Base-by-base conservation (phyloP, 2,797 vertebrate genomes). In the Notolabrus celidotus region DNA sequence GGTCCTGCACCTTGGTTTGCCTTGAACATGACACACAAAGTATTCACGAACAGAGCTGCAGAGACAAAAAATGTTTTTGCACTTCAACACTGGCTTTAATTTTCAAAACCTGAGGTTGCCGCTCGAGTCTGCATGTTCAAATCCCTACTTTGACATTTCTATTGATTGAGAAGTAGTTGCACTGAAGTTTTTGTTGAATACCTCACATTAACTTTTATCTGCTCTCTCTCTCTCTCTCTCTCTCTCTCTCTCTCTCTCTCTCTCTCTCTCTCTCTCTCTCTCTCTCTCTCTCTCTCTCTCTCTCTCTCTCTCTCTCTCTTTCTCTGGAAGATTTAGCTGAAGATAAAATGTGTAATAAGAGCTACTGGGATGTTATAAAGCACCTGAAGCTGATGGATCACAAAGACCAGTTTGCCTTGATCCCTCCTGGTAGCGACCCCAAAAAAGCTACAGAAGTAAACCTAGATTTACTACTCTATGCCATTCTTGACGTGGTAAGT, bases 351-450 rank as follows among this genome's bases (percentile, higher is more conserved):
- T 50, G 47, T 25, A 41, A 36, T 49, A 47, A 25, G 25, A 47
- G 12, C 45, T 74, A 79, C 22, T 77, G 87, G 7, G 77, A 85
- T 17, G 66, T 91, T 11, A 12, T 89, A 20, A 27, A 69, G 2
- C 31, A 83, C 52, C 53, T 88, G 42, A 78, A 86, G 23, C 60
- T 88, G 29, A 85, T 65, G 16, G 52, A 20, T 60, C 34, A 15
- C 31, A 87, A 74, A 12, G 82, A 88, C 2, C 47, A 73, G 31
- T 87, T 64, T 49, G 47, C 47, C 5, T 57, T 77, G 25, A 57
- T 59, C 2, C 76, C 85, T 8, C 87, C 86, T 2, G 82, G 79
- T 19, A 70, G 54, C 29, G 38, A 88, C 65, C 53, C 86, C 85
- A 78, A 17, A 34, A 12, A 22, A 1, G 36, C 56, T 10, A 90